Base-by-base conservation (phyloP, 2,888 invertebrate species). In the Petrolisthes manimaculis region DNA sequence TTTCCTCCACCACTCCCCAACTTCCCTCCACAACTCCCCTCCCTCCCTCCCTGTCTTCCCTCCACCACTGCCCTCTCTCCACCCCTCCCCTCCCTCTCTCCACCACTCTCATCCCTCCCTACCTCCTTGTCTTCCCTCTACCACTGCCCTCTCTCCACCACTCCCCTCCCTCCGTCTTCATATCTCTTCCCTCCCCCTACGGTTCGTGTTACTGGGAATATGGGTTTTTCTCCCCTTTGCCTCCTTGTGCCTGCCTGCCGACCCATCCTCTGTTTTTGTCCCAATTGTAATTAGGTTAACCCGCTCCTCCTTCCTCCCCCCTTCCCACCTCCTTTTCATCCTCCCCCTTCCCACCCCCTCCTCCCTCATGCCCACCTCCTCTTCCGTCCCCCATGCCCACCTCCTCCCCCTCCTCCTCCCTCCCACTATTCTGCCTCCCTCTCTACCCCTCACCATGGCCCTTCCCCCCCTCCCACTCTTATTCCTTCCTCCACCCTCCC, bases 111-210 rank as follows among this genome's bases (percentile, higher is more conserved):
- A 6, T 71, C 71, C 61, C 61, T 14, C 61, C 61, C 14, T 14
- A 61, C 61, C 61, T 9, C 14, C 61, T 61, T 14, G 6, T 61
- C 6, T 14, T 61, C 6, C 61, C 61, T 61, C 61, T 14, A 61
- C 61, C 14, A 9, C 6, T 61, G 14, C 14, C 6, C 61, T 14
- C 6, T 14, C 14, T 61, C 6, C 61, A 61, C 61, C 14, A 61
- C 61, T n/a, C 71, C n/a, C 71, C 71, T 71, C 71, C 71, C 71
- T n/a, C 71, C 71, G n/a, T n/a, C n/a, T n/a, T n/a, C n/a, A n/a
- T n/a, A n/a, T n/a, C n/a, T n/a, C n/a, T 18, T 18, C 71, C 9
- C 71, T n/a, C 71, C 71, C 71, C 5, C n/a, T n/a, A 71, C 9
- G 71, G 71, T 71, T 71, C 71, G n/a, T 71, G 18, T 71, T 71